Conservation (phyloP, 2,113 vertebrate genomes). For the Excalfactoria chinensis region DNA sequence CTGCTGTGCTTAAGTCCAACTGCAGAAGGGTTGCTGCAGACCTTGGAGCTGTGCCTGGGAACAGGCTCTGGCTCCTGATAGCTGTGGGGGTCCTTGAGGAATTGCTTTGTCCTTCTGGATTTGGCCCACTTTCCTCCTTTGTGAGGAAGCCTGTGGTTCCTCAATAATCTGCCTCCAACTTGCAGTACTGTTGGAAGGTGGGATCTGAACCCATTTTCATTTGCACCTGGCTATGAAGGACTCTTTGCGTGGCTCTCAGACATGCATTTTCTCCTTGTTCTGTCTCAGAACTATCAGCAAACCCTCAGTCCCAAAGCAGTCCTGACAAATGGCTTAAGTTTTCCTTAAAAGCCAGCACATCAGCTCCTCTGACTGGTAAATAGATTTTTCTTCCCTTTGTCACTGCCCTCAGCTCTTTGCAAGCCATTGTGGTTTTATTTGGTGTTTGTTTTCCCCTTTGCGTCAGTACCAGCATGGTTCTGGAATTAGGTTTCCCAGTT, state of each 20-base stretch:
- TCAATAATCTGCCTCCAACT: neutral
- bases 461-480: conserved; percentile 51
- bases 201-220: neutral
- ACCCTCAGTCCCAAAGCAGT: neutral
- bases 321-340: neutral
- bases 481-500: conserved; percentile 64
- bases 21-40: neutral
- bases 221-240: neutral
- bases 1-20: neutral
- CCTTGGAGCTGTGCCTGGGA: neutral
- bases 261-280: neutral
- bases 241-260: neutral
- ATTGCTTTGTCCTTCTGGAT: neutral
- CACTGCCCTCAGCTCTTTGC: neutral
- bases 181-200: neutral
- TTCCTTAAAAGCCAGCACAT: neutral
- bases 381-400: conserved; percentile 3
- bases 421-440: neutral
- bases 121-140: neutral
- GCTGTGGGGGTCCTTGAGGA: neutral
- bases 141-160: neutral
- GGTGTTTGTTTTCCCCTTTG: conserved; percentile 55
- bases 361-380: neutral
- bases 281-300: neutral
- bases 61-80: neutral